A percentile compares a stretch with the other conserved stretches of the same genome.
Conservation (phyloP, 2,888 invertebrate genomes). For the Troides aeacus region DNA sequence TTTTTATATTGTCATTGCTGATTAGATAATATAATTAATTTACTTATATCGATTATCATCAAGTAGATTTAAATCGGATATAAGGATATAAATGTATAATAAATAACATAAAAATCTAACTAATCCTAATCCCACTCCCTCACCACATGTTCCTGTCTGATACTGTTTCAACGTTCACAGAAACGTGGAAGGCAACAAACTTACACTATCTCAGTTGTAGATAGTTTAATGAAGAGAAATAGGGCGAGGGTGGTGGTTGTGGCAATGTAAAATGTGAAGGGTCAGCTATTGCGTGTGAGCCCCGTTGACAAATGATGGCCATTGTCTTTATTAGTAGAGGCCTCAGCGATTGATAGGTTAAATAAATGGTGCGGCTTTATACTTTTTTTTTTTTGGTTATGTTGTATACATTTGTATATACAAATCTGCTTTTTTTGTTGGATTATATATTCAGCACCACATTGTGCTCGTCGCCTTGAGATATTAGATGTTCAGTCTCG, state of each 20-base stretch:
- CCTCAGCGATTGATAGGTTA: slow-evolving; percentile 36
- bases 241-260: slow-evolving; percentile 5
- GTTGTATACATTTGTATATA: not conserved
- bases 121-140: no score
- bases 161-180: not conserved
- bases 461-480: no score
- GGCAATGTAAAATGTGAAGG: slow-evolving; percentile 20
- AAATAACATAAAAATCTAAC: no score
- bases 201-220: not conserved
- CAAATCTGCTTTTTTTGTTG: no score
- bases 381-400: slow-evolving; percentile 8
- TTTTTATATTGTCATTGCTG: no score
- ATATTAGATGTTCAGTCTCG: no score
- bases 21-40: no score
- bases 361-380: slow-evolving; percentile 15
- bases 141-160: not conserved
- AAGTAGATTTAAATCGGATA: no score
- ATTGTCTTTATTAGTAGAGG: slow-evolving; percentile 66
- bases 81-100: no score
- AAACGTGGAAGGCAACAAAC: not conserved
- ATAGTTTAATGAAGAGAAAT: slow-evolving; percentile 10
- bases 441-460: no score
- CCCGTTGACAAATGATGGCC: slow-evolving; percentile 65
- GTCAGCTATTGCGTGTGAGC: slow-evolving; percentile 39
- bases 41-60: no score